These are phyloP conservation scores for Plemyria rubiginata DNA, from an alignment of 2,888 invertebrate species.

Conservation along the genomic window DNA sequence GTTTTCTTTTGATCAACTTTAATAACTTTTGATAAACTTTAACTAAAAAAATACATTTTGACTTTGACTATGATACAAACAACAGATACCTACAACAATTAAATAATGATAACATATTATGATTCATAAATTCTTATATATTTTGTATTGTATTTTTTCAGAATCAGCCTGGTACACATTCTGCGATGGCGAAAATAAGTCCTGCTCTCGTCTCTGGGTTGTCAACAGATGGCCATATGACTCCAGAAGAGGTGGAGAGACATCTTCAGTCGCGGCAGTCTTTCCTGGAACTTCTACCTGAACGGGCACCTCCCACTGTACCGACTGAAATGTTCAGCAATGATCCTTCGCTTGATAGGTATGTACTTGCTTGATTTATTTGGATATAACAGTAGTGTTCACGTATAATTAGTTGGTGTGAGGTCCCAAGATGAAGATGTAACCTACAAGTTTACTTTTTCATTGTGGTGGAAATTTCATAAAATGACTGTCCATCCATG, in stretches of 20 bases:
- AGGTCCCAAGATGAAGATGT: too few species aligned
- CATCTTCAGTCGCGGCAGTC: conserved; percentile 94
- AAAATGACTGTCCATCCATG: too few species aligned
- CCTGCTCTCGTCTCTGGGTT: conserved; percentile 76
- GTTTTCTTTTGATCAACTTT: too few species aligned
- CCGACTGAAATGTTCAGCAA: conserved; percentile 98
- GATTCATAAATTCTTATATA: background rate
- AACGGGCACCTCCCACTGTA: conserved; percentile 94
- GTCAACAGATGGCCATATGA: conserved; percentile 92
- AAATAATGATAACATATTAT: too few species aligned
- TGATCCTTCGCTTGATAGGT: conserved; percentile 94
- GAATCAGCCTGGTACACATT: conserved; percentile 74
- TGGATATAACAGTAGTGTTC: background rate
- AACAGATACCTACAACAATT: too few species aligned
- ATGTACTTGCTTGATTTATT: conserved; percentile 11
- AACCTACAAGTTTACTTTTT: too few species aligned
- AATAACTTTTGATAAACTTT: too few species aligned
- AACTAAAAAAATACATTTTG: too few species aligned
- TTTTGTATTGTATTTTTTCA: conserved; percentile 68
- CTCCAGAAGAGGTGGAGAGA: conserved; percentile 95
- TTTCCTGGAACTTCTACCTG: conserved; percentile 91
- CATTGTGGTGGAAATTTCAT: too few species aligned
- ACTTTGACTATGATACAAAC: too few species aligned
- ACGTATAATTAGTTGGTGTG: too few species aligned
- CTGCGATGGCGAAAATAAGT: conserved; percentile 81